Evolutionary conservation across 2,113 vertebrate species (phyloP).

Genomic region (Pluvialis apricaria): DNA sequence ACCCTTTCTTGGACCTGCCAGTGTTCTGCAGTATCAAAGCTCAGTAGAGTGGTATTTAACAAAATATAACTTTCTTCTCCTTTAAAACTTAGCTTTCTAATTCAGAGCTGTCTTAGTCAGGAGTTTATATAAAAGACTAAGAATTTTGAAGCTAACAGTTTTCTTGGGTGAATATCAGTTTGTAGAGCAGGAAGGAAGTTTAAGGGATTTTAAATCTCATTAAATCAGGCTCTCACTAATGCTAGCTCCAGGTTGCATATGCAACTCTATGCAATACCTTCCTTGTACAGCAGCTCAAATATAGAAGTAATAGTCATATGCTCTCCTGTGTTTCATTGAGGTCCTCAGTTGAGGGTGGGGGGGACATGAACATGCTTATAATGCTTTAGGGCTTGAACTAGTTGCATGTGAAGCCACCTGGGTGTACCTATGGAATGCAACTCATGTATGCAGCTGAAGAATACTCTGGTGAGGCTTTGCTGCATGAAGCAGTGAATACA

Average conservation of each 20-base stretch:
- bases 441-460: neutral
- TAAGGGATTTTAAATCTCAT: neutral
- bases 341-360: neutral
- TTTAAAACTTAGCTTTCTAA: no score
- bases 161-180: no score
- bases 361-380: neutral
- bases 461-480: neutral
- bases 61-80: no score
- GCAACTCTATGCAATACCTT: neutral
- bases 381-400: neutral
- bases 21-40: no score
- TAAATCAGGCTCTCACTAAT: neutral
- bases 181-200: no score
- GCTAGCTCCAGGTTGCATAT: neutral
- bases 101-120: no score
- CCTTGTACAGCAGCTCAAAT: neutral
- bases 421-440: neutral
- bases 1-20: no score
- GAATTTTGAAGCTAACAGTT: no score
- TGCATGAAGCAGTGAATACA: neutral
- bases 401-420: neutral
- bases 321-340: neutral
- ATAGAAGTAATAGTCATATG: neutral
- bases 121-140: no score
- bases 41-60: no score